Percentiles rank a stretch among this genome's conserved stretches.
These are phyloP conservation scores for Synanceia verrucosa DNA, from an alignment of 2,797 vertebrate genomes.

Conservation along the genomic window DNA sequence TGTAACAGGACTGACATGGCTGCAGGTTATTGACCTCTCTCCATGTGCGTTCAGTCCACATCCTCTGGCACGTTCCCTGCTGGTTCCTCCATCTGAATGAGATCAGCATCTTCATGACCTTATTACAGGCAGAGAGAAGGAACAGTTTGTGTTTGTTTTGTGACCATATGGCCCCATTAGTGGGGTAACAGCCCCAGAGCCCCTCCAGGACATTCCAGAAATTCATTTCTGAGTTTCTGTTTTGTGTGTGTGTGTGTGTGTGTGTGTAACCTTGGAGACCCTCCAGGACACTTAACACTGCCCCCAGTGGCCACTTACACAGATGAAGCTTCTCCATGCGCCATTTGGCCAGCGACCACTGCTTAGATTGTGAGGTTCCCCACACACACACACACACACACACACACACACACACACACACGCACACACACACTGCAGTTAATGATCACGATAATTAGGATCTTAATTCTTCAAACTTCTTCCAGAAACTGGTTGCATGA, in stretches of 20 bases:
- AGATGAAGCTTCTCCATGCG: constrained; percentile 60
- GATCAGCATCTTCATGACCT: constrained; percentile 78
- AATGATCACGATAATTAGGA: background rate
- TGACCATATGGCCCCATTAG: constrained; percentile 87
- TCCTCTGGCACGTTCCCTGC: constrained; percentile 52
- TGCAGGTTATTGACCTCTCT: constrained; percentile 58
- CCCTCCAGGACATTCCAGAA: constrained; percentile 72
- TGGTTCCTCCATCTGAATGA: constrained; percentile 64
- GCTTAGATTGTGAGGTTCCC: constrained; percentile 29
- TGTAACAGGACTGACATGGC: constrained; percentile 2
- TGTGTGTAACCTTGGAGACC: constrained; percentile 62
- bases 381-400: constrained; percentile 10
- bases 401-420: constrained; percentile 15
- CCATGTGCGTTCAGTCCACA: constrained; percentile 46
- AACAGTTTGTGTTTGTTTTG: constrained; percentile 85
- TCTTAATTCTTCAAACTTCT: background rate
- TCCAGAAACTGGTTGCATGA: background rate
- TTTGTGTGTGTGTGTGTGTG: constrained; percentile 18
- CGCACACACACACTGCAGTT: background rate
- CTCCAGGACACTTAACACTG: constrained; percentile 72
- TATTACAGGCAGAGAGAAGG: constrained; percentile 71
- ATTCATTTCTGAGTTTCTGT: constrained; percentile 44
- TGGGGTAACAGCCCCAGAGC: constrained; percentile 81
- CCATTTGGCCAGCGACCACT: constrained; percentile 63
- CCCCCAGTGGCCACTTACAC: constrained; percentile 71